Conservation (phyloP, 2,888 invertebrate genomes). For the Lasioglossum zephyrum region DNA sequence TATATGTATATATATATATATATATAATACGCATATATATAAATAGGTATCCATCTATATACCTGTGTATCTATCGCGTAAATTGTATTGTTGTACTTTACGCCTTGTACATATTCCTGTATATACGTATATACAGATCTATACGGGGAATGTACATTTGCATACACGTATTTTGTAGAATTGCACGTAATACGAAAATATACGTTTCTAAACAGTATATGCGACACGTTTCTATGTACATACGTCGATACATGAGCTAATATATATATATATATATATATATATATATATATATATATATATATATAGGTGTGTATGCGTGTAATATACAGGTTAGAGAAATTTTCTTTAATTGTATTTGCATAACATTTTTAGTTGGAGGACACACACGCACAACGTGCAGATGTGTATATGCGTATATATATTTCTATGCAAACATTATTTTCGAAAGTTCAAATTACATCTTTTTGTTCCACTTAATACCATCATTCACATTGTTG, state of each 20-base stretch:
- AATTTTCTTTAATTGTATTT: background rate
- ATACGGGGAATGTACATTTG: background rate
- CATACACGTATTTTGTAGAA: background rate
- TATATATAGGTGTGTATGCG: too few species aligned
- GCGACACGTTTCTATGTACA: background rate
- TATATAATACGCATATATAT: background rate
- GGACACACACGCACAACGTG: background rate
- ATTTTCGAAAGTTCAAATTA: constrained; percentile 23
- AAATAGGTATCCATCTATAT: background rate
- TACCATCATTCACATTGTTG: constrained; percentile 1
- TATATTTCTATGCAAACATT: background rate
- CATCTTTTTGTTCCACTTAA: background rate
- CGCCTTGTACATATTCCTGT: background rate
- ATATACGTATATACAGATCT: background rate
- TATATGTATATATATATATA: background rate
- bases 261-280: too few species aligned
- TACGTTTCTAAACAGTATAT: background rate
- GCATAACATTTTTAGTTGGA: constrained; percentile 9
- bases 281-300: background rate
- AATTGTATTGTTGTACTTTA: constrained; percentile 8
- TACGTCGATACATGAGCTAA: background rate
- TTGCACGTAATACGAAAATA: background rate
- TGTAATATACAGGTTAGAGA: background rate
- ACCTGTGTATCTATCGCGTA: background rate
- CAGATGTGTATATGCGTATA: background rate